Percentiles rank a stretch among this genome's conserved stretches.
phyloP scores from a whole-genome alignment of 2,888 invertebrate species.

The Diarsia mendica region DNA sequence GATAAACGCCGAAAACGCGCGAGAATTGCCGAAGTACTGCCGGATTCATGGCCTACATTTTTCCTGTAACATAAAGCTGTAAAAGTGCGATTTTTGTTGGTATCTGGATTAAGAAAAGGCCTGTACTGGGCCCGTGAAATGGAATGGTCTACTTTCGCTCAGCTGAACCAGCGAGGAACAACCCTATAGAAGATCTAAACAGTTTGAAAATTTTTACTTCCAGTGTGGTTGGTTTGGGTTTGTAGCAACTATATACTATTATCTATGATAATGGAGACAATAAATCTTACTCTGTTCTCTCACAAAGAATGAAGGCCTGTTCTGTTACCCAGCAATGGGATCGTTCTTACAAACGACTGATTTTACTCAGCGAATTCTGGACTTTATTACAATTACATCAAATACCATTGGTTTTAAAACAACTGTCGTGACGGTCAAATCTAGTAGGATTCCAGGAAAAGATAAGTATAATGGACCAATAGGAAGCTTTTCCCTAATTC shows the following conservation, averaged over 20 bases:
- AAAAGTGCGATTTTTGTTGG: background rate
- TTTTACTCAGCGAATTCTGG: background rate
- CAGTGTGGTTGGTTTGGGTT: background rate
- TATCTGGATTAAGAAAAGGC: background rate
- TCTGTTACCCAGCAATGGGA: background rate
- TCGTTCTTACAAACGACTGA: background rate
- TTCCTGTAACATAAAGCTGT: background rate
- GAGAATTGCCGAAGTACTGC: slow-evolving; percentile 31
- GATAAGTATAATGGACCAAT: no score
- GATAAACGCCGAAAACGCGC: slow-evolving; percentile 59
- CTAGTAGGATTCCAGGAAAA: background rate
- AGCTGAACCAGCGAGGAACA: background rate
- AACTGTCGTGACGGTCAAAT: background rate
- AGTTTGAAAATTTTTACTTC: background rate
- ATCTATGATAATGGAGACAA: background rate
- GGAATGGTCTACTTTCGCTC: background rate
- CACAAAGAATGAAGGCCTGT: no score
- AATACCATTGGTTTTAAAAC: background rate
- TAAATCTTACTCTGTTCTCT: background rate
- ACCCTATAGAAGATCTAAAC: background rate
- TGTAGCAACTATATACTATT: background rate
- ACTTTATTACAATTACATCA: no score
- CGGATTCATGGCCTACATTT: slow-evolving; percentile 3
- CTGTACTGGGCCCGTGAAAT: background rate
- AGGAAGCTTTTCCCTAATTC: no score